Base-by-base conservation (phyloP, 2,797 vertebrate species). In the Pygocentrus nattereri region DNA sequence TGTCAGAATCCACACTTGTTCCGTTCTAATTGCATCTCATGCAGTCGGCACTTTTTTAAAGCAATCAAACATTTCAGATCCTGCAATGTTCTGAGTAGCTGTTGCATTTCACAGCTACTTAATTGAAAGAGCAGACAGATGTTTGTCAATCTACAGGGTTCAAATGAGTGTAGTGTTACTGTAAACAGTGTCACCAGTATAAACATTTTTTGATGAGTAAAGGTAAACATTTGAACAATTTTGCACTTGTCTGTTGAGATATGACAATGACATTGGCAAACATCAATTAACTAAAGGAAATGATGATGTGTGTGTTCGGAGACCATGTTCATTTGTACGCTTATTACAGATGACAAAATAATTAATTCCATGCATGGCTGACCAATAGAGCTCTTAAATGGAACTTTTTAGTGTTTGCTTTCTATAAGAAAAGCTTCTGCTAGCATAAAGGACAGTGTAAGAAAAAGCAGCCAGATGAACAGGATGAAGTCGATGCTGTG, bases 91-190 rank as follows among this genome's bases (percentile, higher is more conserved):
- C 84, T 72, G 85, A 79, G 83, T 84, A 78, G 77, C 65, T 84
- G 85, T 91, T 90, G 90, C 76, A 84, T 88, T 90, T 89, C 75
- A 89, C 82, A 50, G 82, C 88, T 89, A 89, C 90, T 88, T 88
- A 86, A 90, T 80, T 86, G 85, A 91, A 90, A 82, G 82, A 61
- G 47, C 82, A 80, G 77, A 74, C 80, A 79, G 83, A 89, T 91
- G 89, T 81, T 90, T 82, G 88, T 89, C 90, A 90, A 82, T 75
- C 85, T 81, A 38, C 77, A 62, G 7, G 34, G 38, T 65, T 65
- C 62, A 65, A 91, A 85, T 88, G 84, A 61, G 81, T 44, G 76
- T 88, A 81, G 88, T 86, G 75, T 84, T 38, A 47, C 12, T 49
- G 52, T 72, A 91, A 87, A 85, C 81, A 59, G 87, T n/a, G 75